Evolutionary conservation across 2,797 vertebrate species (phyloP).

Genomic region (Bradypodion pumilum): DNA sequence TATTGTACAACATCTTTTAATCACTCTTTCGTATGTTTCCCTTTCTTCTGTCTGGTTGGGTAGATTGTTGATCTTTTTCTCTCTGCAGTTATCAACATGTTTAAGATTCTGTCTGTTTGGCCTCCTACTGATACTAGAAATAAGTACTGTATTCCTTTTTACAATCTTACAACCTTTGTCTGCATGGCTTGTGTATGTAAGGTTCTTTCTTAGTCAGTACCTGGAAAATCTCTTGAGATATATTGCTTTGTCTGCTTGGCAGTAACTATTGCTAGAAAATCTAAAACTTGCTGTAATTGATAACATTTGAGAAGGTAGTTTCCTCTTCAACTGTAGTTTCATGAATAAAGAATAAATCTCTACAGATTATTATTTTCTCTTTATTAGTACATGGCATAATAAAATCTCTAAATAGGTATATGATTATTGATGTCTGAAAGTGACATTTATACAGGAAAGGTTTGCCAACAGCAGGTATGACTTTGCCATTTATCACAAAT

Average conservation of each 20-base stretch:
- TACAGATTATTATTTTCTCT: not conserved
- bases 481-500: not conserved
- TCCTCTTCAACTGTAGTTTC: not conserved
- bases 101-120: not conserved
- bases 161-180: too few relatives aligned
- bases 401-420: not conserved
- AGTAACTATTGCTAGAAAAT: not conserved
- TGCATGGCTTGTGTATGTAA: not conserved
- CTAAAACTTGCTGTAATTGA: not conserved
- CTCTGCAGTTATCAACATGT: not conserved
- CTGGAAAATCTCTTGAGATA: not conserved
- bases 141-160: too few relatives aligned
- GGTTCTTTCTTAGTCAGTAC: not conserved
- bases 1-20: not conserved
- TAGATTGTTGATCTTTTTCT: not conserved
- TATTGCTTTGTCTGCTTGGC: not conserved
- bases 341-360: not conserved
- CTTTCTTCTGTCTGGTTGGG: not conserved
- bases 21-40: not conserved
- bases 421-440: not conserved
- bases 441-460: not conserved
- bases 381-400: not conserved
- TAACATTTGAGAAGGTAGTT: not conserved
- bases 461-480: not conserved
- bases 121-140: not conserved